Evolutionary conservation across 2,888 invertebrate species (phyloP), one percentile per base, ranked within the genome.

Genomic region (Dynastes tityus): DNA sequence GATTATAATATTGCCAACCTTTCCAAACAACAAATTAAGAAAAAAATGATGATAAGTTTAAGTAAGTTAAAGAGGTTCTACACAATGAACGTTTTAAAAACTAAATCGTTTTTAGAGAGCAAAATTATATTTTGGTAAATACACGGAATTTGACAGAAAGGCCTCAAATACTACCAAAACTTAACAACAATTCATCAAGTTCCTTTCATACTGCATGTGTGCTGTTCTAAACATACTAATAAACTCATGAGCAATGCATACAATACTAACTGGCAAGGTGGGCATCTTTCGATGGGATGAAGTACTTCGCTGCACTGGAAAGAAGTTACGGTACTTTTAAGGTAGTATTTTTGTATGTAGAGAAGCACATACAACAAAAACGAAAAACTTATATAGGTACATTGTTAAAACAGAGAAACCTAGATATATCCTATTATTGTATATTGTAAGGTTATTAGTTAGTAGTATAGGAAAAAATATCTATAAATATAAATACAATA

Each of bases 401-500:
- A 11, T 45, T 45, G 45, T 45, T 45, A 45, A 45, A 45, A 45
- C 9, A 45, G 45, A 45, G 11, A 45, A 45, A 32, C 32, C 45
- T 45, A 45, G 45, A 45, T 2, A 11, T 45, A 45, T 45, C 2
- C 8, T 45, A 45, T 45, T 40, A 29, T 29, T 29, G 29, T 29
- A 29, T 32, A 32, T 32, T 32, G 32, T 32, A 32, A 32, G 32
- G 32, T 32, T 32, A 32, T 32, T 32, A 16, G 45, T 45, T 45
- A 45, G 45, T 45, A 45, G 45, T 84, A 84, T 16, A 85, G 86
- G 85, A 85, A 86, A 55, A 87, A 87, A 87, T 86, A 87, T 87
- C 85, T 86, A 85, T 45, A 71, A 32, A 32, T 63, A 45, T 67
- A 67, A 55, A 61, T 82, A 83, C 68, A 55, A 22, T 68, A 68